phyloP scores from a whole-genome alignment of 2,113 vertebrate genomes.

The Cranoglanis bouderius region DNA sequence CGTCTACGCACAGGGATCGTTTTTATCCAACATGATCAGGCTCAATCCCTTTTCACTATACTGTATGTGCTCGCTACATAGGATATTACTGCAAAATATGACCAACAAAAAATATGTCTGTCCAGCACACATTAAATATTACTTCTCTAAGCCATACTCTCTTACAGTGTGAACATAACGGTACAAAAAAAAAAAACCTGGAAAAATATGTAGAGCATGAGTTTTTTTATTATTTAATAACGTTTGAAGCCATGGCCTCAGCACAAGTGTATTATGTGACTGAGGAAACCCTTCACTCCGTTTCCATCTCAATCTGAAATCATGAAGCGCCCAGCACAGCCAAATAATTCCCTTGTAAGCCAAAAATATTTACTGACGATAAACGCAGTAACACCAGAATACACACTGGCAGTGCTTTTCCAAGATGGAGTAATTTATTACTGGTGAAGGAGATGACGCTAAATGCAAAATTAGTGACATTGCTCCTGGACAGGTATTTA shows the following conservation, averaged over 20 bases:
- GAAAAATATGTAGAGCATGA: not conserved
- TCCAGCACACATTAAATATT: too few species aligned
- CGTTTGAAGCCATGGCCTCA: not conserved
- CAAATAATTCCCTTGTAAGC: not conserved
- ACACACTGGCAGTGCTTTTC: not conserved
- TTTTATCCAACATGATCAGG: not conserved
- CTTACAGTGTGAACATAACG: too few species aligned
- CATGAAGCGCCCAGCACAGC: not conserved
- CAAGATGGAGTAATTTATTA: not conserved
- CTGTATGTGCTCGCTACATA: not conserved
- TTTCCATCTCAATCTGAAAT: not conserved
- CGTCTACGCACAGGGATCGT: not conserved
- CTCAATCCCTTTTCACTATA: not conserved
- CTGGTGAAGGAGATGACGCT: not conserved
- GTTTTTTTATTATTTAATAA: too few species aligned
- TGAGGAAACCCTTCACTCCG: not conserved
- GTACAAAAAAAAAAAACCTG: too few species aligned
- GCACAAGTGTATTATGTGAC: not conserved
- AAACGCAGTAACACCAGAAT: not conserved
- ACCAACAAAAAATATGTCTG: too few species aligned
- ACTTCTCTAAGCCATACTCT: too few species aligned
- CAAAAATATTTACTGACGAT: not conserved
- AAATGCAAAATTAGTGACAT: not conserved
- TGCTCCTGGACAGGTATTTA: not conserved
- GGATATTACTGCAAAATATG: too few species aligned